Evolutionary conservation across 2,797 vertebrate genomes (phyloP), one percentile per base, ranked within the genome.

Genomic region (Pseudomugil tenellus): DNA sequence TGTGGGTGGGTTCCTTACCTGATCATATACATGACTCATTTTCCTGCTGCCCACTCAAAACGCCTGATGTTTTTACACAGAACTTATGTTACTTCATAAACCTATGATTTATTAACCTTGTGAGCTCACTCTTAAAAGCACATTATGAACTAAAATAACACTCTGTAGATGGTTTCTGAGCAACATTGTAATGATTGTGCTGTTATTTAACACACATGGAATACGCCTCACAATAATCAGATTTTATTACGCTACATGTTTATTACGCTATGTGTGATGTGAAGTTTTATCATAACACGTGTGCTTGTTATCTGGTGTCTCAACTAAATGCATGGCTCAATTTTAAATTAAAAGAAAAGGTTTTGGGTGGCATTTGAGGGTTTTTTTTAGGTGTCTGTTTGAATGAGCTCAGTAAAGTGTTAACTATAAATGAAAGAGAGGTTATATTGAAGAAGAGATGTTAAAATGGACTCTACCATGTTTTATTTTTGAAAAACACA

Each of bases 41-140:
- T 55, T 32, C 69, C 31, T 58, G 51, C 58, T 67, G 60, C 66
- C 66, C 21, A 28, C 49, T 65, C 39, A 48, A 17, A 70, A 41
- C 12, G 10, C 32, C 58, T 46, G 14, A 49, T 31, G 35, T 67
- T 78, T 69, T 72, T 72, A 56, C 58, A 28, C 17, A 58, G 57
- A 67, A 66, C 83, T 73, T 77, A 12, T 12, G 53, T 65, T 63
- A 49, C 63, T 26, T 63, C 21, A 39, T 58, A 79, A 76, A 76
- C 29, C 54, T 57, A 67, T 55, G 60, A 61, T 55, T 63, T 73
- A 49, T 41, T 14, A 2, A 75, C 65, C 58, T 41, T 3, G 29
- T 57, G 49, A 58, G 26, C 23, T 35, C 31, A 49, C n/a, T 48
- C 43, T 46, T 53, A 1, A 70, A 57, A 28, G 29, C 54, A 31